phyloP scores from a whole-genome alignment of 2,797 vertebrate species.

The Chelonia mydas region DNA sequence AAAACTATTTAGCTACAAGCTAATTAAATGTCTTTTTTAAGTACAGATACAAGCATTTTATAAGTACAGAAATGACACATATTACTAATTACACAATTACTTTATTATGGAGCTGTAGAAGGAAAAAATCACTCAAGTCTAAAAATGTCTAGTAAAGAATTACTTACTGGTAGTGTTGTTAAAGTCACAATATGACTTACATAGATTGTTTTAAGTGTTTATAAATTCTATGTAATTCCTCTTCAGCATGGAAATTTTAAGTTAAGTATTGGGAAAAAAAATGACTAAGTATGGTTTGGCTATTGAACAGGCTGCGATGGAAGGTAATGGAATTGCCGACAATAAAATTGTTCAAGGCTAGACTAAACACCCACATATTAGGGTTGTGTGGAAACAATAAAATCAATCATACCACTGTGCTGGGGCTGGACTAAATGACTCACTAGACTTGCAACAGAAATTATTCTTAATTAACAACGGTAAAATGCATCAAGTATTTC shows the following conservation, averaged over 20 bases:
- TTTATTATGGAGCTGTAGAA: background rate
- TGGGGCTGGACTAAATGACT: slow-evolving; percentile 16
- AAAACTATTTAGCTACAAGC: background rate
- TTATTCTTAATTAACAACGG: slow-evolving; percentile 9
- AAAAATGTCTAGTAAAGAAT: background rate
- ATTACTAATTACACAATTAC: background rate
- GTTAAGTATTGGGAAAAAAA: background rate
- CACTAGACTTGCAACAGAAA: background rate
- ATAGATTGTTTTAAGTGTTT: background rate
- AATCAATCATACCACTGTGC: slow-evolving; percentile 14
- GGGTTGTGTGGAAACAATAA: slow-evolving; percentile 9
- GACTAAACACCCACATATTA: background rate
- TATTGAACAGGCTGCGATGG: slow-evolving; percentile 29
- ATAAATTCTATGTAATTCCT: background rate
- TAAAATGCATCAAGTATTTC: background rate
- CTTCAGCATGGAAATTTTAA: slow-evolving; percentile 4
- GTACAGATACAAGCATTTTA: background rate
- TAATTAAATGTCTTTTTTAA: background rate
- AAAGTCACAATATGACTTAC: background rate
- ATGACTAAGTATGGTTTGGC: slow-evolving; percentile 7
- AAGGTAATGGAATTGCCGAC: slow-evolving; percentile 48
- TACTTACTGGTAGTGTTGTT: background rate
- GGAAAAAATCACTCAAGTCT: background rate
- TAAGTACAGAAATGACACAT: background rate
- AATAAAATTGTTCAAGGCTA: slow-evolving; percentile 38